phyloP scores from a whole-genome alignment of 2,888 invertebrate genomes.

The Coleophora flavipennella region DNA sequence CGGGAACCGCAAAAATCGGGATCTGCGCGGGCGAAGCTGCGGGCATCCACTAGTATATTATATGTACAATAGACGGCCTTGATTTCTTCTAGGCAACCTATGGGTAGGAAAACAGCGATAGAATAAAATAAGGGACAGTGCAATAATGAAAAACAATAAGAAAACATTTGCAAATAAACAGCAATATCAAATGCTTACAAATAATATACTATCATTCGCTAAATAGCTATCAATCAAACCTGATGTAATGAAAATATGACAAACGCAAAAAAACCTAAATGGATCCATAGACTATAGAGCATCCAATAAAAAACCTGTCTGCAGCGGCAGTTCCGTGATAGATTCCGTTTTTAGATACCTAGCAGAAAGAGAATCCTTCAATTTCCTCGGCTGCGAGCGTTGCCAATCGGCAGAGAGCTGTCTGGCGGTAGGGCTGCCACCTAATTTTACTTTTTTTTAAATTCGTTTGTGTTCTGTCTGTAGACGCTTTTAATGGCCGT shows the following conservation, averaged over 20 bases:
- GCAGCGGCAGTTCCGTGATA: slow-evolving; percentile 8
- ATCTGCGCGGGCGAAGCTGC: too few relatives aligned
- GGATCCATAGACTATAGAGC: neutral
- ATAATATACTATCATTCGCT: too few relatives aligned
- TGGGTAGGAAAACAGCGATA: too few relatives aligned
- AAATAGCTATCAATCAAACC: neutral
- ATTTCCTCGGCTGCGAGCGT: slow-evolving; percentile 5
- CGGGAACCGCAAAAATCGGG: too few relatives aligned
- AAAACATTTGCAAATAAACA: too few relatives aligned
- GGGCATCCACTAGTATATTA: too few relatives aligned
- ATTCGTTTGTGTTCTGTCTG: slow-evolving; percentile 27
- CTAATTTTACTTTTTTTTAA: slow-evolving; percentile 30
- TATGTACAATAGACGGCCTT: too few relatives aligned
- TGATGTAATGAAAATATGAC: neutral
- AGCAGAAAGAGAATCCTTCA: slow-evolving; percentile 13
- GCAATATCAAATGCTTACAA: too few relatives aligned
- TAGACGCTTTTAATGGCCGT: too few relatives aligned
- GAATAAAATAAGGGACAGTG: too few relatives aligned
- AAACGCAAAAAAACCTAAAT: neutral
- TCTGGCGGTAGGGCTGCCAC: slow-evolving; percentile 6
- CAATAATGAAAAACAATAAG: too few relatives aligned
- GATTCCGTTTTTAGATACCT: slow-evolving; percentile 13
- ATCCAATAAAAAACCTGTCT: slow-evolving; percentile 5
- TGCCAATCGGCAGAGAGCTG: slow-evolving; percentile 4
- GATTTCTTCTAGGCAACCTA: too few relatives aligned